phyloP scores from a whole-genome alignment of 2,888 invertebrate genomes.

The Scaptomyza polygonia region DNA sequence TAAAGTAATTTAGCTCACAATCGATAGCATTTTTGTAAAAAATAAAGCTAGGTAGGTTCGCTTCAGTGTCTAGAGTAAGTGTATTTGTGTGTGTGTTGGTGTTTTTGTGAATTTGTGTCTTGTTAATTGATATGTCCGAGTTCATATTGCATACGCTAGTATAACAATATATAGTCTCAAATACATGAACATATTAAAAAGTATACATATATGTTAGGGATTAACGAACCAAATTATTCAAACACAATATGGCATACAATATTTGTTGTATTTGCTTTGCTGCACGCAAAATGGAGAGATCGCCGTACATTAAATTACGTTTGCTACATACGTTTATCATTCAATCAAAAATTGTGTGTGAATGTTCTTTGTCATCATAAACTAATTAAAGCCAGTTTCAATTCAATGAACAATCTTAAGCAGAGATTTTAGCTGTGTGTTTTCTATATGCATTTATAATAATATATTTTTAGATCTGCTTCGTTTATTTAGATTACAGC shows the following conservation, averaged over 20 bases:
- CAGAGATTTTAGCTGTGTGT: conserved; percentile 37
- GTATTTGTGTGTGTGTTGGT: conserved; percentile 18
- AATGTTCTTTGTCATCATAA: conserved; percentile 39
- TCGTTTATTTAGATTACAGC: conserved; percentile 72
- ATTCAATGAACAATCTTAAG: conserved; percentile 64
- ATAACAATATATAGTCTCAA: conserved; percentile 76
- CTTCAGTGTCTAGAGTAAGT: conserved; percentile 61
- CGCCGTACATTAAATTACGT: conserved; percentile 40
- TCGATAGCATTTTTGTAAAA: conserved; percentile 58
- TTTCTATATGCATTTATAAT: conserved; percentile 29
- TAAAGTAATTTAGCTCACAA: conserved; percentile 76
- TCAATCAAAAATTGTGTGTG: conserved; percentile 46
- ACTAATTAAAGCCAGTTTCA: conserved; percentile 77
- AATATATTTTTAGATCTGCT: conserved; percentile 47
- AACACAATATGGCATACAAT: conserved; percentile 44
- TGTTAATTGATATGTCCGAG: conserved; percentile 77
- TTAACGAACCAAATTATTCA: conserved; percentile 22
- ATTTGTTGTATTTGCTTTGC: conserved; percentile 36
- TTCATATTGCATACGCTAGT: conserved; percentile 63
- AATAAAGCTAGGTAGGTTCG: conserved; percentile 80
- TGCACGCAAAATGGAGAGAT: conserved; percentile 60
- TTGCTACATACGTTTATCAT: conserved; percentile 9
- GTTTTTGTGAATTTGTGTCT: conserved; percentile 56
- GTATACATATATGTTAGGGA: conserved; percentile 66
- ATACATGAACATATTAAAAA: conserved; percentile 74